Base-by-base conservation (phyloP, 2,797 vertebrate species). In the Acrossocheilus wenchowensis region DNA sequence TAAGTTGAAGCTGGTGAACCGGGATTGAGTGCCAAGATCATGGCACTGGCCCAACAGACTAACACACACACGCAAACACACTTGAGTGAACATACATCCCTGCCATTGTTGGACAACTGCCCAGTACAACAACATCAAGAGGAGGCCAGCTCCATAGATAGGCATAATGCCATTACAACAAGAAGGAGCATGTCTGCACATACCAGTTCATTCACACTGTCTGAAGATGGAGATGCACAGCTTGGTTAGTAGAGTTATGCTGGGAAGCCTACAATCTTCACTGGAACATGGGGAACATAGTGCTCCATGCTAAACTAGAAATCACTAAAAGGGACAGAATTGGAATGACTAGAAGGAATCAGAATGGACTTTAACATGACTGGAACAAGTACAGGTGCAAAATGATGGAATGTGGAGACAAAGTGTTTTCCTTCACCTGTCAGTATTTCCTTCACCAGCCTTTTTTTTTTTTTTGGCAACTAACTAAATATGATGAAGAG, bases 41-140 rank as follows among this genome's bases (percentile, higher is more conserved):
- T 81, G 36, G 78, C 79, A 60, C 68, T 60, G 43, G 79, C 50
- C 45, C 78, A 85, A 82, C 81, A 60, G 26, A 85, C 54, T 71
- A 39, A 78, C 72, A 81, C 84, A 83, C 74, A 66, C 64, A 82
- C 54, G 41, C 48, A 87, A 71, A 85, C 83, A 78, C 23, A 84
- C 62, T 45, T 15, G 23, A 86, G 75, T 75, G 80, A 77, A 86
- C 87, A 83, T 86, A 73, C 83, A 88, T 74, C n/a, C 64, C 45
- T 78, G 62, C 34, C 39, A 45, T 75, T 73, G 71, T 84, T 89
- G 89, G 84, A 86, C 57, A 84, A 48, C 10, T 73, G 84, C 88
- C 87, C 82, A 12, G 75, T 81, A 74, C 73, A 80, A 85, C 78
- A 77, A 82, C 62, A 43, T 84, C 52, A 78, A 80, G 82, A 79